Base-by-base conservation (phyloP, 2,888 invertebrate genomes). In the Pyralis farinalis region DNA sequence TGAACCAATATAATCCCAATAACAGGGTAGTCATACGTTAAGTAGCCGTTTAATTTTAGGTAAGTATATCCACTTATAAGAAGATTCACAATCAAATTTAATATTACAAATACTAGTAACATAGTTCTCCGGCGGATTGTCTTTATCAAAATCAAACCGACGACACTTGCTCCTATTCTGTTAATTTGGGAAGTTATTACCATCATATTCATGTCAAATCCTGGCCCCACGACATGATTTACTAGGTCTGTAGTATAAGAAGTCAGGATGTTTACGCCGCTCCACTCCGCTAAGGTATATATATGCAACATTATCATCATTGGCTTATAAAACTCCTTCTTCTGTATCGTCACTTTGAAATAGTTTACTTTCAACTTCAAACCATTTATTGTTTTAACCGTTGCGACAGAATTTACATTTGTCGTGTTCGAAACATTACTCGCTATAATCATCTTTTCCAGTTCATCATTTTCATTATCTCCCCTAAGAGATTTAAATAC, bases 401-500 rank as follows among this genome's bases (percentile, higher is more conserved):
- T 91, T 71, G 94, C 94, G 0, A 92, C 92, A 0, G 83, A 80
- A 33, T 63, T 68, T 7, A 74, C 25, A 7, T 25, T 51, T 0
- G 79, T 72, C 20, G 81, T 71, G 1, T 77, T 25, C 12, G 92
- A 62, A 21, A 91, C 83, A 1, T 82, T 20, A 34, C n/a, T 0
- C 44, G 12, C 50, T 40, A 50, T 36, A 6, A 64, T 49, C 42
- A 66, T 50, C 30, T 46, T 52, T 9, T 53, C 50, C 1, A 66
- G 38, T 45, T 66, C 66, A 1, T 82, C 80, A 9, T 72, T 65
- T 40, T 71, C 70, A 0, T 76, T 74, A 8, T 74, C 69, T 9
- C 92, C 92, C 47, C 92, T 70, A 31, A 91, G 78, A 80, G 89
- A 91, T 30, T 81, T 74, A 32, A 91, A 90, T 0, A 91, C 81